Evolutionary conservation across 2,797 vertebrate genomes (phyloP).

Genomic region (Propithecus deckenii): DNA sequence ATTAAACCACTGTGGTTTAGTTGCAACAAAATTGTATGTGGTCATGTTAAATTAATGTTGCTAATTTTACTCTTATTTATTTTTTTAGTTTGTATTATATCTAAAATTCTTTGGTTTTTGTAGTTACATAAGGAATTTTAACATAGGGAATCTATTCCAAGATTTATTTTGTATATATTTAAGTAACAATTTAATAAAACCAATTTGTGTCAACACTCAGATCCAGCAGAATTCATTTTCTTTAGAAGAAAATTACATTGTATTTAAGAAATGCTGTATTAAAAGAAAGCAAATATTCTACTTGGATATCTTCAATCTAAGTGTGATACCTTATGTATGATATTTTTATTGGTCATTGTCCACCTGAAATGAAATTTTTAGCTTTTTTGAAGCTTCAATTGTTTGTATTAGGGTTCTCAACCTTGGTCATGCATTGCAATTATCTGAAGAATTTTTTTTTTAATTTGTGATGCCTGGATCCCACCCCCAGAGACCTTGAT

Average conservation of each 20-base stretch:
- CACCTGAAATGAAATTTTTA: neutral
- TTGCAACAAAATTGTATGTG: neutral
- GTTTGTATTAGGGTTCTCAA: neutral
- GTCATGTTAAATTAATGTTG: neutral
- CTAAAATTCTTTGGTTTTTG: neutral
- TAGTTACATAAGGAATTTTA: neutral
- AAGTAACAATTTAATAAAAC: neutral
- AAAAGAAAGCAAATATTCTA: neutral
- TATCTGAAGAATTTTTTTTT: neutral
- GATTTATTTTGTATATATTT: neutral
- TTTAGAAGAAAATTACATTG: neutral
- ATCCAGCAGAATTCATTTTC: neutral
- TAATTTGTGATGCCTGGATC: neutral
- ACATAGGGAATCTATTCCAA: neutral
- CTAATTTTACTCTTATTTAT: neutral
- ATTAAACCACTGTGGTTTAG: neutral
- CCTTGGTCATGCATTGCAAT: neutral
- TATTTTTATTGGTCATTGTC: neutral
- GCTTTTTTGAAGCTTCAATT: neutral
- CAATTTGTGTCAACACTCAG: neutral
- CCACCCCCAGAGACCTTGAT: neutral
- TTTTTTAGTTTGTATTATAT: neutral
- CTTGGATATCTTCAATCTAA: neutral
- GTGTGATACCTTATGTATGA: neutral
- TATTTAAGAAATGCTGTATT: neutral